Base-by-base conservation (phyloP, 2,888 invertebrate species). In the Encarsia formosa region DNA sequence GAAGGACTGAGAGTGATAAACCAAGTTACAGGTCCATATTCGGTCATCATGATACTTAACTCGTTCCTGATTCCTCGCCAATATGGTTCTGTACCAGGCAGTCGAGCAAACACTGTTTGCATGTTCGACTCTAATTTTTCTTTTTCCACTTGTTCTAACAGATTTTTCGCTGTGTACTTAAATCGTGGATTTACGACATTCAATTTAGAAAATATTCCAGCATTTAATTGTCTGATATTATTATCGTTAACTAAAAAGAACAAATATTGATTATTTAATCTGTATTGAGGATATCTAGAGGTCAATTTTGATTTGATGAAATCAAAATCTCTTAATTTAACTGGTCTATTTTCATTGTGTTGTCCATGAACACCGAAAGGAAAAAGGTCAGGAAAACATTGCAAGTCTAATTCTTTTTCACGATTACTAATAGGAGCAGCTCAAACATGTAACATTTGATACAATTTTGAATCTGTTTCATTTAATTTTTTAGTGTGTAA, bases 1-100 rank as follows among this genome's bases (percentile, higher is more conserved):
- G 51, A 31, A 2, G 64, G 64, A 52, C 63, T 63, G 2, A 64
- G 18, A 6, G 62, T 65, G 5, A 63, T 42, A 40, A 65, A 54
- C n/a, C n/a, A n/a, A n/a, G n/a, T n/a, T n/a, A n/a, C n/a, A n/a
- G n/a, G n/a, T n/a, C n/a, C n/a, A n/a, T 65, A 64, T 48, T 64
- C 22, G 9, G 49, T 38, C 3, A 54, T 39, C 63, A 64, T 61
- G 40, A 62, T 63, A 9, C 20, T 23, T 38, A 62, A 42, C 37
- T 64, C 44, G 44, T 50, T 58, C 24, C 55, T 54, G 26, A 53
- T 52, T 52, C 43, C 58, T 45, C 32, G 34, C 60, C 61, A 59
- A 54, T 57, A 61, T 42, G 58, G 59, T 22, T 57, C 39, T 6
- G 61, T 61, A 48, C 63, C 63, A 23, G 59, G 52, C 40, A 63